These are phyloP conservation scores for Zosterops japonicus DNA, from an alignment of 2,113 vertebrate genomes.

Conservation along the genomic window DNA sequence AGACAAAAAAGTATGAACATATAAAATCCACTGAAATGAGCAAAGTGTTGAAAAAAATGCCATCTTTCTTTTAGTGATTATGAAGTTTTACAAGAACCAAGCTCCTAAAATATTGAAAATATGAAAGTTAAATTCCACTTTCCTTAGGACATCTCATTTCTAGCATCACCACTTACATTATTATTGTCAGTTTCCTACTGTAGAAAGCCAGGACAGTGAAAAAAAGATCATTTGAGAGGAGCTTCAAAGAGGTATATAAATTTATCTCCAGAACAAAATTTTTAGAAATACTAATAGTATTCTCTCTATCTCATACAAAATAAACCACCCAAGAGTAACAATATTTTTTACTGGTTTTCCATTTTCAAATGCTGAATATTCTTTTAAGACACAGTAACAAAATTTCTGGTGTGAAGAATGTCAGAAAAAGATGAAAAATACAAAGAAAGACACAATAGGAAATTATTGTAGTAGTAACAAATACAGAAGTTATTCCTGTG, in stretches of 20 bases:
- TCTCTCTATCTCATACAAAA: not conserved
- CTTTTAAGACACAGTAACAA: not conserved
- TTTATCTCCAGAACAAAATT: not conserved
- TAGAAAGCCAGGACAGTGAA: not conserved
- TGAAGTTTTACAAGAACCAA: not conserved
- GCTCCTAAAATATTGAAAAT: not conserved
- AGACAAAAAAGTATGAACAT: not conserved
- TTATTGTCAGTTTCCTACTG: not conserved
- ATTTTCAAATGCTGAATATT: not conserved
- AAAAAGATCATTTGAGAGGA: not conserved
- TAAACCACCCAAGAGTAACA: not conserved
- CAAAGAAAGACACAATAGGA: not conserved
- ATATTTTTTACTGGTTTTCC: not conserved
- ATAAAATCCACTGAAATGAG: not conserved
- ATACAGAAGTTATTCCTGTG: not conserved
- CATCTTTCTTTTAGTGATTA: not conserved
- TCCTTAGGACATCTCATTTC: not conserved
- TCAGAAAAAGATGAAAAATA: not conserved
- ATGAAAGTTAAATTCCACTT: not conserved
- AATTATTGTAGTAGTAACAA: not conserved
- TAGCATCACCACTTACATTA: fast-evolving
- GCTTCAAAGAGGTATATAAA: not conserved
- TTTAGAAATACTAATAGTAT: not conserved
- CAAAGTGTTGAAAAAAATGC: not conserved
- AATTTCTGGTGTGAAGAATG: not conserved